Evolutionary conservation across 1,140 invertebrate genomes (phyloP).

Genomic region (Panagrolaimus sp.): DNA sequence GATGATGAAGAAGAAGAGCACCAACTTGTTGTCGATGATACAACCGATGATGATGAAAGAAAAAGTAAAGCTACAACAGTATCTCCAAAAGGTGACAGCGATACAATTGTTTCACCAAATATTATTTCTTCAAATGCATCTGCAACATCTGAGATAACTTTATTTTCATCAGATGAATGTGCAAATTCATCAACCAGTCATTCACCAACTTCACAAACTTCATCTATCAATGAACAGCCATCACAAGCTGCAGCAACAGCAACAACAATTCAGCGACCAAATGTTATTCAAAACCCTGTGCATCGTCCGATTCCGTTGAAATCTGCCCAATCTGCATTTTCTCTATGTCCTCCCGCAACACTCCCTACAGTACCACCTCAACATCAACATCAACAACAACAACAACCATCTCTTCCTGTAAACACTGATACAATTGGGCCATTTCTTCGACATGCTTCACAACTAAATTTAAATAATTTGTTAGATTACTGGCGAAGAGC

Average conservation of each 20-base stretch:
- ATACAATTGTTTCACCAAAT: background rate
- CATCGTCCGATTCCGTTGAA: background rate
- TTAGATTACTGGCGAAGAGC: conserved; percentile 30
- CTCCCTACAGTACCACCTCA: background rate
- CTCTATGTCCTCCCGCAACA: background rate
- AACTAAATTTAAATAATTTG: conserved; percentile 21
- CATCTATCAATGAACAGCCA: background rate
- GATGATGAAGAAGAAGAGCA: background rate
- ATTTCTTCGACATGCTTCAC: conserved; percentile 4
- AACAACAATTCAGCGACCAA: conserved; percentile 30
- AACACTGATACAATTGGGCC: conserved; percentile 31
- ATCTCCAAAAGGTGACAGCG: background rate
- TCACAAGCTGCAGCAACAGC: background rate
- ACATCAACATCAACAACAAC: background rate
- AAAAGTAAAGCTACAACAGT: background rate
- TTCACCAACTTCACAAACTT: background rate
- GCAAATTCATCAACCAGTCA: background rate
- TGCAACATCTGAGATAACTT: background rate
- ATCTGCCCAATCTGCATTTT: background rate
- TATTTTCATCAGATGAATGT: background rate
- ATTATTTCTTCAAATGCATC: background rate
- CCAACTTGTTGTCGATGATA: conserved; percentile 4
- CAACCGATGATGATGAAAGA: conserved; percentile 1
- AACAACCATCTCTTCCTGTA: conserved; percentile 18
- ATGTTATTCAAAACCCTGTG: conserved; percentile 32